Percentiles rank a stretch among this genome's conserved stretches.
phyloP scores from a whole-genome alignment of 2,888 invertebrate genomes.

The Agonopterix arenella region DNA sequence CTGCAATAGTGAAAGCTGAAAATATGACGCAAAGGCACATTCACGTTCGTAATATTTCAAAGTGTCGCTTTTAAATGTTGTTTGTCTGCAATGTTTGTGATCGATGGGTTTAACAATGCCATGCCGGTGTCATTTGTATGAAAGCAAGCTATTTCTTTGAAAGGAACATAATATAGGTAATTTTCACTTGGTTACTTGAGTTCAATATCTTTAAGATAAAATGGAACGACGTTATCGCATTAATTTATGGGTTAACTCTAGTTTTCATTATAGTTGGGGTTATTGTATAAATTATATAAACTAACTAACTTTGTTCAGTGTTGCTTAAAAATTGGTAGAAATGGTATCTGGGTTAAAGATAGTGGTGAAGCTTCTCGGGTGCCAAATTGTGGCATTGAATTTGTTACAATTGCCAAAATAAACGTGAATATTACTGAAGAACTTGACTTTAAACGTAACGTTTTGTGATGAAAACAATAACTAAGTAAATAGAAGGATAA shows the following conservation, averaged over 20 bases:
- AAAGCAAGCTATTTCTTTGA: slow-evolving; percentile 9
- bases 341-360: slow-evolving; percentile 19
- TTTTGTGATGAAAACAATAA: too few relatives aligned
- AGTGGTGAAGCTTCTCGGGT: slow-evolving; percentile 12
- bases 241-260: too few relatives aligned
- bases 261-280: too few relatives aligned
- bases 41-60: slow-evolving; percentile 58
- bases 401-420: slow-evolving; percentile 23
- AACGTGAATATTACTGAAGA: background rate
- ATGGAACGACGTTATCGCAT: slow-evolving; percentile 37
- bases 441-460: too few relatives aligned
- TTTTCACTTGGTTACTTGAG: slow-evolving; percentile 5
- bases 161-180: slow-evolving; percentile 33
- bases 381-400: slow-evolving; percentile 20
- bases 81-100: slow-evolving; percentile 35
- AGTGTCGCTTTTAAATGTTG: slow-evolving; percentile 55
- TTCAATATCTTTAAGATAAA: slow-evolving; percentile 8
- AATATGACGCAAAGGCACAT: slow-evolving; percentile 41
- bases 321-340: slow-evolving; percentile 6
- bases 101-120: slow-evolving; percentile 35
- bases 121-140: slow-evolving; percentile 27
- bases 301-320: slow-evolving; percentile 7
- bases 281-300: slow-evolving; percentile 1
- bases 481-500: background rate
- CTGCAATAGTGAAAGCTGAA: slow-evolving; percentile 9